Conservation (phyloP, 2,888 invertebrate genomes). For the Leptinotarsa peninsularis region DNA sequence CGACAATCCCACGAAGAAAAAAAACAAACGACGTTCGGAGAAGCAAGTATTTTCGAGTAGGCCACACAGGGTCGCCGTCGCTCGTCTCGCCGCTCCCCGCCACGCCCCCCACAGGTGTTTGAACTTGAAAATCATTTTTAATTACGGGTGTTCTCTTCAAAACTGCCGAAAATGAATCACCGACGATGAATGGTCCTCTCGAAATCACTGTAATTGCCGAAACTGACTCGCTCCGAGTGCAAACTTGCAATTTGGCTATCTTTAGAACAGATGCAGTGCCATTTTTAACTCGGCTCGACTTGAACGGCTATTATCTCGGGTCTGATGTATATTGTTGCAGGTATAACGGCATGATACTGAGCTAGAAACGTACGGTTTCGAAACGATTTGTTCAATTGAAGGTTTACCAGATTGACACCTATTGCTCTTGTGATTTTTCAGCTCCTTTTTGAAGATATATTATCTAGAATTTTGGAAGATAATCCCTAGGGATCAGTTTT, state of each 20-base stretch:
- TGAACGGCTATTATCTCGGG: too few species aligned
- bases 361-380: too few species aligned
- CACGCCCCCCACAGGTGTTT: conserved; percentile 34
- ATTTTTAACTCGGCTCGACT: background rate
- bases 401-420: too few species aligned
- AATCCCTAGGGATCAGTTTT: too few species aligned
- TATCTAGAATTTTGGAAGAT: too few species aligned
- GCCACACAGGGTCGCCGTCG: conserved; percentile 26
- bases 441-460: too few species aligned
- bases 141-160: conserved; percentile 37
- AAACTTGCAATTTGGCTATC: conserved; percentile 27
- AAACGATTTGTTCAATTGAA: too few species aligned
- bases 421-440: too few species aligned
- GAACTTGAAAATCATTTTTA: conserved; percentile 40
- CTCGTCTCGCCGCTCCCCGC: conserved; percentile 9
- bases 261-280: conserved; percentile 27
- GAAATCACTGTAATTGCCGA: conserved; percentile 37
- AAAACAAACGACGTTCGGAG: conserved; percentile 24
- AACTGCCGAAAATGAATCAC: conserved; percentile 37
- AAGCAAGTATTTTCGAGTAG: conserved; percentile 32
- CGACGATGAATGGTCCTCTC: conserved; percentile 25
- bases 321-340: too few species aligned
- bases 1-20: conserved; percentile 1
- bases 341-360: too few species aligned
- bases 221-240: conserved; percentile 30